A percentile compares a stretch with the other conserved stretches of the same genome.
Conservation (phyloP, 2,113 vertebrate species). For the Psilopsiagon aymara region DNA sequence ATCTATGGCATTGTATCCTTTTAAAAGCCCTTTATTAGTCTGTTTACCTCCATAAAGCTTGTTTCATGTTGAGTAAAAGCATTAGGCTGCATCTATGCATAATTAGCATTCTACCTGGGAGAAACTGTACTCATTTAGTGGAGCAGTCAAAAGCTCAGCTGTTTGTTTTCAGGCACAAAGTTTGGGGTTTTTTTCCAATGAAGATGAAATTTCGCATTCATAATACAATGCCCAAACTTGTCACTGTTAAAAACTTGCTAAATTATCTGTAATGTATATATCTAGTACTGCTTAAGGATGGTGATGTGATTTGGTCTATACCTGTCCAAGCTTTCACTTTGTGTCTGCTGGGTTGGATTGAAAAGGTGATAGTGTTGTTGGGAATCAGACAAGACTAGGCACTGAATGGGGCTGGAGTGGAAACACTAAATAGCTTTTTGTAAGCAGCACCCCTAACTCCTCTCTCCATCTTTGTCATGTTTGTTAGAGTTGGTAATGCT, state of each 20-base stretch:
- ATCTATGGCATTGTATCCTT: background rate
- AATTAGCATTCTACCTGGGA: conserved; percentile 45
- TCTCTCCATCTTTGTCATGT: background rate
- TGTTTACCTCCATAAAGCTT: conserved; percentile 39
- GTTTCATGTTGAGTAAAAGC: conserved; percentile 32
- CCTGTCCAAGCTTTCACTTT: background rate
- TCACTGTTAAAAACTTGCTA: background rate
- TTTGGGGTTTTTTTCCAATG: background rate
- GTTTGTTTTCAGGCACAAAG: background rate
- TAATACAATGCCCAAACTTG: background rate
- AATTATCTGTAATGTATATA: background rate
- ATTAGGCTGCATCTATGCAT: conserved; percentile 41
- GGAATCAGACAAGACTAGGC: background rate
- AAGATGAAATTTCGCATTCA: background rate
- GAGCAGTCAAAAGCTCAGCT: background rate
- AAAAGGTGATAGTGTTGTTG: background rate
- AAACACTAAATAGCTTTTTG: background rate
- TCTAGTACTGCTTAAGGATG: background rate
- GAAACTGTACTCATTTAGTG: background rate
- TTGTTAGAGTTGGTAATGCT: conserved; percentile 93
- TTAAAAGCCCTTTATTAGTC: conserved; percentile 13
- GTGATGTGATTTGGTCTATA: background rate
- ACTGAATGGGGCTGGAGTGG: background rate
- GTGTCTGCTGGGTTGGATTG: background rate
- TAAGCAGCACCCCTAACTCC: background rate